Evolutionary conservation across 2,113 vertebrate species (phyloP).

Genomic region (Gorilla gorilla): DNA sequence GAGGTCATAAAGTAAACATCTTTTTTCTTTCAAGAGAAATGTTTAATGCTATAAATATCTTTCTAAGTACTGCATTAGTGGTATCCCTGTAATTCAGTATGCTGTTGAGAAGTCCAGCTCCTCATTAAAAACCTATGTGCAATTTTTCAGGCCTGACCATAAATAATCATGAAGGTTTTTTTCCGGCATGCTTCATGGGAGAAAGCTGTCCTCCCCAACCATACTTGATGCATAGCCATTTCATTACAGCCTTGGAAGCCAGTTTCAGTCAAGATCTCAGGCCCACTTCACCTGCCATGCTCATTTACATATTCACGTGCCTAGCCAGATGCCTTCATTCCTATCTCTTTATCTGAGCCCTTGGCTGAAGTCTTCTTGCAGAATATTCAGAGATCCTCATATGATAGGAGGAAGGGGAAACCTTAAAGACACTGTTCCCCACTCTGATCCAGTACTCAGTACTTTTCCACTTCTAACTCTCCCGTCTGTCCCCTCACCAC

Average conservation of each 20-base stretch:
- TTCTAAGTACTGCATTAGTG: neutral
- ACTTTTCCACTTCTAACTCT: neutral
- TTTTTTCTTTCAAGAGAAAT: neutral
- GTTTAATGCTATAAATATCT: neutral
- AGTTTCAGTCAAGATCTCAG: neutral
- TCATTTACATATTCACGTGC: neutral
- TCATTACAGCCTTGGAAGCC: neutral
- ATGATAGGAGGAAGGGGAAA: neutral
- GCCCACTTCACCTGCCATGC: neutral
- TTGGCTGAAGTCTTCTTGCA: neutral
- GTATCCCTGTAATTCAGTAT: neutral
- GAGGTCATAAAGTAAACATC: neutral
- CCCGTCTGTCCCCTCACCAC: accelerated
- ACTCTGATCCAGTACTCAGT: neutral
- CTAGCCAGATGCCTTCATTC: neutral
- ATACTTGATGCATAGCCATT: neutral
- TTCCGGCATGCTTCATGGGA: neutral
- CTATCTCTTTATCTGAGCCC: neutral
- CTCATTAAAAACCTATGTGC: neutral
- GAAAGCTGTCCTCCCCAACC: neutral
- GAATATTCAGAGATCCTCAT: neutral
- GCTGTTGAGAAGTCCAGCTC: neutral
- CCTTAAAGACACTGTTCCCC: neutral
- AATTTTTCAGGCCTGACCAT: neutral
- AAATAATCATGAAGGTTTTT: neutral